A percentile compares a stretch with the other conserved stretches of the same genome.
These are phyloP conservation scores for Grapholita molesta DNA, from an alignment of 1,140 invertebrate genomes.

Conservation along the genomic window DNA sequence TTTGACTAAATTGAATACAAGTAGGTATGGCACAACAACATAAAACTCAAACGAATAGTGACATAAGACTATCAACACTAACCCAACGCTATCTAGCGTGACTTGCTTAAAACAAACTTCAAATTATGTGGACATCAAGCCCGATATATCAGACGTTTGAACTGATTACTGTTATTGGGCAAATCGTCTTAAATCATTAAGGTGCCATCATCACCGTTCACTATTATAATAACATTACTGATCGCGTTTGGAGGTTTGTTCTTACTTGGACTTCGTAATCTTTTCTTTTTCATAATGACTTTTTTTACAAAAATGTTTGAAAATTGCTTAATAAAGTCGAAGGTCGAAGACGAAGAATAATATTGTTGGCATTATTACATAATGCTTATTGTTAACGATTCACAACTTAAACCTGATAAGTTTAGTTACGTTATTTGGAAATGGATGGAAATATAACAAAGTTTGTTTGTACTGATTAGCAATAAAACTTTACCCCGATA, in stretches of 20 bases:
- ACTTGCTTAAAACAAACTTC: neutral
- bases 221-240: constrained; percentile 44
- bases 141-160: constrained; percentile 21
- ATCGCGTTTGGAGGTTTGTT: constrained; percentile 24
- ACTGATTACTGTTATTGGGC: constrained; percentile 31
- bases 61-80: neutral
- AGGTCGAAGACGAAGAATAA: too few species aligned
- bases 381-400: too few species aligned
- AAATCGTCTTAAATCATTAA: constrained; percentile 33
- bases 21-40: neutral
- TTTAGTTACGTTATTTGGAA: too few species aligned
- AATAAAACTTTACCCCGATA: too few species aligned
- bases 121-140: neutral
- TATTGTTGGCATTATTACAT: too few species aligned
- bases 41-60: neutral
- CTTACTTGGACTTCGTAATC: constrained; percentile 21
- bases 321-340: too few species aligned
- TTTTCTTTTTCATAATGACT: neutral
- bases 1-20: too few species aligned
- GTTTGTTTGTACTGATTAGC: too few species aligned
- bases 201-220: constrained; percentile 24
- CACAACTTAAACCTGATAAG: too few species aligned
- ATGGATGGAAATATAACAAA: too few species aligned
- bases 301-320: too few species aligned
- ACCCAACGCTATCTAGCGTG: neutral